Base-by-base conservation (phyloP, 1,140 invertebrate genomes). In the Bactericera cockerelli region DNA sequence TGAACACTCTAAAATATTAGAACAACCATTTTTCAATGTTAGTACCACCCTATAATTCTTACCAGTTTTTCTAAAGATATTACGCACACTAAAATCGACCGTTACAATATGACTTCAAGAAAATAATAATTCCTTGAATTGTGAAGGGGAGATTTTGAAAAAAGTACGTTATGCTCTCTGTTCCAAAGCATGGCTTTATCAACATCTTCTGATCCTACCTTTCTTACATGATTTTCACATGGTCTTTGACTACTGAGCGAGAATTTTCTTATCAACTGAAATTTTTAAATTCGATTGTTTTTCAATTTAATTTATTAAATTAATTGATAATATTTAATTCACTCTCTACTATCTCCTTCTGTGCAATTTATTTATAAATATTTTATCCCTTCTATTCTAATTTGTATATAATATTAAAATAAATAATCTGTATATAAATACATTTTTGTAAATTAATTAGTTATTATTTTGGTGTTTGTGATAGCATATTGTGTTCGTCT, bases 121-220 rank as follows among this genome's bases (percentile, higher is more conserved):
- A 49, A 49, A 22, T 19, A 49, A 49, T 49, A 49, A 49, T 16
- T 49, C 42, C 42, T 22, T 49, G 4, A 49, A 6, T 4, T 49
- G 28, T 6, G 19, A 16, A 16, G 42, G 42, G 19, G 42, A 49
- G 6, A 10, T 49, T 49, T 49, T 19, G 3, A 6, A 49, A 49
- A 49, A 49, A 49, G 42, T 49, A 49, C 42, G 42, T 49, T 49
- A 49, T 49, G 42, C n/a, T 49, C 42, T 49, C 22, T 49, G 42
- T 10, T 49, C 42, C 42, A 22, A 10, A 6, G 28, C 28, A 31
- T 31, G 13, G 28, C 28, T 31, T 31, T 31, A 31, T 31, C 28
- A 31, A 31, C 28, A 31, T 31, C 28, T 31, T 31, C n/a, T 10
- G 42, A 49, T 19, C n/a, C n/a, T n/a, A 49, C n/a, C 3, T 19